Evolutionary conservation across 2,113 vertebrate genomes (phyloP), one percentile per base, ranked within the genome.

Genomic region (Motacilla tschutschensis): DNA sequence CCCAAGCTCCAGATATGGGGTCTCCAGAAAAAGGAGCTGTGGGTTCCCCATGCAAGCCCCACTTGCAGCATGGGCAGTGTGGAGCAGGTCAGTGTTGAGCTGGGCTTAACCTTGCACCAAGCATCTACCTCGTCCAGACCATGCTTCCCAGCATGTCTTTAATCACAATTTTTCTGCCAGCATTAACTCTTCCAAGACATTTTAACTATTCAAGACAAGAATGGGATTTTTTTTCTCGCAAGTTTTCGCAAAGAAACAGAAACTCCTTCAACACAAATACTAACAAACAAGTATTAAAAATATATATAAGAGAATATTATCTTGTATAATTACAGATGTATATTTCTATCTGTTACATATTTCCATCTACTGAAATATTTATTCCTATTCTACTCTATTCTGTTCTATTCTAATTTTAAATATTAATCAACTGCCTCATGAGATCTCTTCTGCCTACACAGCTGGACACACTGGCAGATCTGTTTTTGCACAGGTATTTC

Each of bases 11-110:
- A 60, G 31, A 25, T 4, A 10, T 5, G 14, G 35, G 36, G 11
- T 80, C 14, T 72, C 41, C 63, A 57, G 41, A 41, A 31, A 75
- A 67, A 81, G 54, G 41, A 63, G 26, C 15, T 64, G 44, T 0
- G 0, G 16, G 6, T 72, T 58, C 26, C 55, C 48, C 2, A 0
- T 2, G 28, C 21, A 6, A 63, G 35, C 46, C 36, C 47, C 0
- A 0, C 57, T 58, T 26, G 55, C 3, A 10, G 69, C 33, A 43
- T 0, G 6, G 63, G 55, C 64, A 70, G 31, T 0, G 0, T 0
- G 0, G 64, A 71, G 58, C 10, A 12, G 58, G 53, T 63, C 4
- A 6, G 40, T 20, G 33, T 36, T 64, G 40, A 90, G 63, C 54
- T 2, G 4, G 48, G 54, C 58, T 90, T 65, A 82, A 71, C 55